Percentiles rank a stretch among this genome's conserved stretches.
These are phyloP conservation scores for Anguilla japonica DNA, from an alignment of 2,113 vertebrate genomes.

Conservation along the genomic window DNA sequence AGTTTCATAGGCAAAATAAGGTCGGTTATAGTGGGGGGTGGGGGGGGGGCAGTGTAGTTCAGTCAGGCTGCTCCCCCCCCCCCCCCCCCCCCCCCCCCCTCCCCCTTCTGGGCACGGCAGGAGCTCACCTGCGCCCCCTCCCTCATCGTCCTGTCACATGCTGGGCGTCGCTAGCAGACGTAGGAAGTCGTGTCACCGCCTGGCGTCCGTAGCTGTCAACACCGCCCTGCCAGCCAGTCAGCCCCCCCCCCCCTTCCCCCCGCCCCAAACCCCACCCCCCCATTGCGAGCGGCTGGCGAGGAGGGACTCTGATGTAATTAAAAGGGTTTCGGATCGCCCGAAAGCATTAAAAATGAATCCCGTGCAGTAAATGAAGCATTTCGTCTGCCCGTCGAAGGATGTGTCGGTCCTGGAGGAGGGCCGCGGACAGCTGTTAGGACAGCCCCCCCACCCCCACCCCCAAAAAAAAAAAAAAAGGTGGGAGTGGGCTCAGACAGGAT, in stretches of 20 bases:
- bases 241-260: no score
- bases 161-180: not conserved
- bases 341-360: constrained; percentile 63
- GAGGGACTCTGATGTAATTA: constrained; percentile 54
- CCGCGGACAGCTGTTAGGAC: constrained; percentile 40
- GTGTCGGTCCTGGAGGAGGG: constrained; percentile 43
- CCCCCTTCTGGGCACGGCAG: constrained; percentile 16
- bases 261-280: not conserved
- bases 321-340: constrained; percentile 49
- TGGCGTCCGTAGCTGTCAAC: constrained; percentile 38
- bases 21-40: not conserved
- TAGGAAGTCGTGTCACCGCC: not conserved
- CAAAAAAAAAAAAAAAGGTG: not conserved
- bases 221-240: constrained; percentile 33
- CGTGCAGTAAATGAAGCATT: constrained; percentile 56
- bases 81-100: not conserved
- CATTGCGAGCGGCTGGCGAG: constrained; percentile 21
- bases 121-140: not conserved
- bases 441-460: constrained; percentile 22
- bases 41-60: not conserved
- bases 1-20: not conserved
- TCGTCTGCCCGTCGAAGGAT: constrained; percentile 45
- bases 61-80: not conserved
- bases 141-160: not conserved
- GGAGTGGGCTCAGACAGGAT: not conserved